phyloP scores from a whole-genome alignment of 1,140 invertebrate species.

The Drosophila funebris region DNA sequence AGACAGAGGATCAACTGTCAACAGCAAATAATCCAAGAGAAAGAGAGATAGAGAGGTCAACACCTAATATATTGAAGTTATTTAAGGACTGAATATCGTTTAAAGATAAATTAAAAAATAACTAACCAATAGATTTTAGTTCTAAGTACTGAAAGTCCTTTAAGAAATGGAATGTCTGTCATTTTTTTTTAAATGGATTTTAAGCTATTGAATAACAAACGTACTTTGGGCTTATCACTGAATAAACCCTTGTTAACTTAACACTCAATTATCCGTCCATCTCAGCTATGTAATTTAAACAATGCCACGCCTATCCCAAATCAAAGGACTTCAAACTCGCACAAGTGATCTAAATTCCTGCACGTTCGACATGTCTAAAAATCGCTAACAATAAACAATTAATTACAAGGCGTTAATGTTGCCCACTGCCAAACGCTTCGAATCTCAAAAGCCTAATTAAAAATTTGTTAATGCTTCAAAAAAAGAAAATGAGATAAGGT shows the following conservation, averaged over 20 bases:
- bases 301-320: conserved; percentile 7
- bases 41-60: neutral
- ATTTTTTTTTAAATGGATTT: no score
- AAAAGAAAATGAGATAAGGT: conserved; percentile 35
- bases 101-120: neutral
- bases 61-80: no score
- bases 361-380: conserved; percentile 36
- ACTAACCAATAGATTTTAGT: no score
- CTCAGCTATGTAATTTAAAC: conserved; percentile 19
- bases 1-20: neutral
- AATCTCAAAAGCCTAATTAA: conserved; percentile 65
- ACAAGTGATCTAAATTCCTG: conserved; percentile 12
- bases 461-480: conserved; percentile 62
- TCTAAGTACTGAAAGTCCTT: no score
- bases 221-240: neutral
- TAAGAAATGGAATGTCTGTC: no score
- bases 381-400: conserved; percentile 74
- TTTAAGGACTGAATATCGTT: no score
- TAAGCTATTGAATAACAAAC: neutral
- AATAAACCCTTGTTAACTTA: conserved; percentile 26
- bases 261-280: conserved; percentile 11
- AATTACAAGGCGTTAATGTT: conserved; percentile 59
- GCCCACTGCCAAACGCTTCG: conserved; percentile 9
- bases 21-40: neutral
- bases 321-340: conserved; percentile 37